Conservation (phyloP, 2,888 invertebrate genomes). For the Ditula angustiorana region DNA sequence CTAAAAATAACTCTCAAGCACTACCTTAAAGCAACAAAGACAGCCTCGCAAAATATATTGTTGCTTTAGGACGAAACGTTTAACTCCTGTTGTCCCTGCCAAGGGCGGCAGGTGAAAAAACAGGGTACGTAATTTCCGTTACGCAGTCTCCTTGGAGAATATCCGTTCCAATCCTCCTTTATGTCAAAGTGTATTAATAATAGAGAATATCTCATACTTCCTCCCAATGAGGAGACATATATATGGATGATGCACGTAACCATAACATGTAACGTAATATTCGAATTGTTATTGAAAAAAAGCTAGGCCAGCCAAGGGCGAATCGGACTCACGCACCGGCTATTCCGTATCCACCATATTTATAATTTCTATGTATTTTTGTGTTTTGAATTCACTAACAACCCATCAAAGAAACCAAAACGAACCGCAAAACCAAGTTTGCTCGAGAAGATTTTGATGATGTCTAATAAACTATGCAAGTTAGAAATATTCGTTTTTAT, state of each 20-base stretch:
- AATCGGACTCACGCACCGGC: too few relatives aligned
- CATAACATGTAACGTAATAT: not conserved
- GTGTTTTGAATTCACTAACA: too few relatives aligned
- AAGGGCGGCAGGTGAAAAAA: slow-evolving; percentile 45
- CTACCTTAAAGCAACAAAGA: not conserved
- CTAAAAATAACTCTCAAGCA: slow-evolving; percentile 3
- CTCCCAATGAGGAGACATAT: not conserved
- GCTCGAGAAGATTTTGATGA: too few relatives aligned
- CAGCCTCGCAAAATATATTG: slow-evolving; percentile 38
- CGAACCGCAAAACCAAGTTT: too few relatives aligned
- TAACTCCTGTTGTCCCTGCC: slow-evolving; percentile 40
- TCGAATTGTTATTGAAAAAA: slow-evolving; percentile 22
- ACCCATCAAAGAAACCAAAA: too few relatives aligned
- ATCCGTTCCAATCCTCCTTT: slow-evolving; percentile 7
- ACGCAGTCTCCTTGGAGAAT: slow-evolving; percentile 38
- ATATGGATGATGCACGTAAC: not conserved
- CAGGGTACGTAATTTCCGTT: slow-evolving; percentile 45
- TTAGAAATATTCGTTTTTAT: too few relatives aligned
- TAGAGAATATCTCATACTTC: not conserved
- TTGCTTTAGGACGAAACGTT: slow-evolving; percentile 32
- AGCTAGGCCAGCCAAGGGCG: too few relatives aligned
- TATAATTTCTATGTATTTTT: too few relatives aligned
- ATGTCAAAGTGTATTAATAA: slow-evolving; percentile 3
- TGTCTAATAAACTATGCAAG: too few relatives aligned
- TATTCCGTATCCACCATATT: too few relatives aligned